Evolutionary conservation across 1,140 invertebrate genomes (phyloP).

Genomic region (Drosophila setifemur): DNA sequence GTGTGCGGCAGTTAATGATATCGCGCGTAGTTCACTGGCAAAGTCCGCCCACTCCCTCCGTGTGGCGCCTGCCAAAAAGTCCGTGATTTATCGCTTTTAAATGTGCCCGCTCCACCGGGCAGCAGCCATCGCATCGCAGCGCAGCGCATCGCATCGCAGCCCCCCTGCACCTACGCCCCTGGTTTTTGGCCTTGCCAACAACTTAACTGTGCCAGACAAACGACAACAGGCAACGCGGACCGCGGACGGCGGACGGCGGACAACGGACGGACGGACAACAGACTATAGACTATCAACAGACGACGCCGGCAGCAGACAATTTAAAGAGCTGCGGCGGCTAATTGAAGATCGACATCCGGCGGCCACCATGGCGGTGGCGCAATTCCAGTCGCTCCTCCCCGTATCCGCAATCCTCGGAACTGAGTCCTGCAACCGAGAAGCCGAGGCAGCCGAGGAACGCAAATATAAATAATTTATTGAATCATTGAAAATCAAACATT

Average conservation of each 20-base stretch:
- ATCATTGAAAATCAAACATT: conserved; percentile 81
- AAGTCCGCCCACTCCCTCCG: background rate
- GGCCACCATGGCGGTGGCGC: background rate
- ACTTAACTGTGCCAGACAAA: conserved; percentile 51
- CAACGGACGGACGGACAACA: background rate
- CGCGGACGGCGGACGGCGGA: background rate
- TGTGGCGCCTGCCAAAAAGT: conserved; percentile 63
- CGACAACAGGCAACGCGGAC: background rate
- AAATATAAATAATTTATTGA: conserved; percentile 81
- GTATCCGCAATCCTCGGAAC: background rate
- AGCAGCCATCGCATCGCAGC: too few species aligned
- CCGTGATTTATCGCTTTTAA: conserved; percentile 77
- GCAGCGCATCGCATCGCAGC: too few species aligned
- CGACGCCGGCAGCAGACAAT: conserved; percentile 44
- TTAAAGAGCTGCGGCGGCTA: conserved; percentile 57
- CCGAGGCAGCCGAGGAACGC: conserved; percentile 42
- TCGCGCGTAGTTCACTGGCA: conserved; percentile 46
- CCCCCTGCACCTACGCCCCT: background rate
- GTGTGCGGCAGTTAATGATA: conserved; percentile 75
- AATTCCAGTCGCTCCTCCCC: background rate
- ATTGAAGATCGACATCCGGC: conserved; percentile 69
- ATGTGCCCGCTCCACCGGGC: conserved; percentile 57
- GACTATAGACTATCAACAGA: conserved; percentile 5
- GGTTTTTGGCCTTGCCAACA: conserved; percentile 49
- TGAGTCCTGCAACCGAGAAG: background rate